These are phyloP conservation scores for Trachythela sp. DNA, from an alignment of 64 coral and sea anemone species.

Conservation along the genomic window DNA sequence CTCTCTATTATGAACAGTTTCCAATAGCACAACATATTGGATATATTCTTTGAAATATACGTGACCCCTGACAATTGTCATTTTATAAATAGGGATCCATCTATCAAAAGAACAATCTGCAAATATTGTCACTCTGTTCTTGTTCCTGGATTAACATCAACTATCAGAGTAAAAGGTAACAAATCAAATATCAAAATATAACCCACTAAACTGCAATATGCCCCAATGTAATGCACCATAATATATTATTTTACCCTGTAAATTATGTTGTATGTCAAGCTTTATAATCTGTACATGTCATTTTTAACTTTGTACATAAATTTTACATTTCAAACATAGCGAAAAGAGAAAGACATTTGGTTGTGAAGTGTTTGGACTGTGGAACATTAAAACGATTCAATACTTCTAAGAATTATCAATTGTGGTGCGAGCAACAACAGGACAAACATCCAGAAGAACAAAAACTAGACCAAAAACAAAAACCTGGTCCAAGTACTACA, in stretches of 20 bases:
- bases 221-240: too few relatives aligned
- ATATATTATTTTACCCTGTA: too few relatives aligned
- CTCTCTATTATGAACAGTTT: background rate
- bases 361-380: constrained; percentile 76
- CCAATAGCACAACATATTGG: too few relatives aligned
- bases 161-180: constrained; percentile 79
- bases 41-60: background rate
- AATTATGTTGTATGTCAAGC: too few relatives aligned
- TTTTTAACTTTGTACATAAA: background rate
- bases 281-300: background rate
- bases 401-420: constrained; percentile 46
- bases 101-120: constrained; percentile 87
- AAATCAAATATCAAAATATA: constrained; percentile 44
- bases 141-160: constrained; percentile 87
- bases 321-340: constrained; percentile 29
- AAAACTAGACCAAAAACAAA: background rate
- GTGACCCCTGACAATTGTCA: background rate
- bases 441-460: background rate
- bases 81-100: constrained; percentile 60
- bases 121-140: constrained; percentile 73
- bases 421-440: constrained; percentile 65
- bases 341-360: constrained; percentile 74
- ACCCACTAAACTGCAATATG: background rate
- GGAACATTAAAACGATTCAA: constrained; percentile 72
- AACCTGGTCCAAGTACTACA: background rate